Conservation (phyloP, 2,797 vertebrate species). For the Neostethus bicornis region DNA sequence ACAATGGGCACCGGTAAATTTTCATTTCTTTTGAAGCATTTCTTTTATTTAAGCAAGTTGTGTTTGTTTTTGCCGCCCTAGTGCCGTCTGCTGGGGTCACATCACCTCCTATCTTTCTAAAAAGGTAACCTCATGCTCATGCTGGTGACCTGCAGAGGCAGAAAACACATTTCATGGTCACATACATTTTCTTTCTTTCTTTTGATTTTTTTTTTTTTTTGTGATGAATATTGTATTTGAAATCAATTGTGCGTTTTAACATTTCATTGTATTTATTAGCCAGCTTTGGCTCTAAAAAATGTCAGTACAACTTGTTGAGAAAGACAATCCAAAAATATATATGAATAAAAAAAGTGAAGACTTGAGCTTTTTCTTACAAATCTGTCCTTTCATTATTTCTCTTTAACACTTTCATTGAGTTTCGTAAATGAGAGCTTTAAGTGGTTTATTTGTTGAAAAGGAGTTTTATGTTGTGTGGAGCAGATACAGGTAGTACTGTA, state of each 20-base stretch:
- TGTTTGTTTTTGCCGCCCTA: constrained; percentile 85
- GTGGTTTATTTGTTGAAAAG: not conserved
- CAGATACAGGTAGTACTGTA: constrained; percentile 42
- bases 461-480: constrained; percentile 2
- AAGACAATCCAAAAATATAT: constrained; percentile 89
- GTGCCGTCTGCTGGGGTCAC: constrained; percentile 75
- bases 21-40: constrained; percentile 83
- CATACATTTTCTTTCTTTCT: constrained; percentile 45
- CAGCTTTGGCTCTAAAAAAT: constrained; percentile 93
- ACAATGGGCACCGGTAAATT: constrained; percentile 87
- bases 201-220: constrained; percentile 69
- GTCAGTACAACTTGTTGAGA: constrained; percentile 88
- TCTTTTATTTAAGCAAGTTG: constrained; percentile 87
- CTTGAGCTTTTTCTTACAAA: constrained; percentile 45
- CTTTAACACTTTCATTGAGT: constrained; percentile 2
- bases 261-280: constrained; percentile 98
- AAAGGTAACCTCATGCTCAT: constrained; percentile 72
- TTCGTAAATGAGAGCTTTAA: not conserved
- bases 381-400: constrained; percentile 20
- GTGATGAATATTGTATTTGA: constrained; percentile 88
- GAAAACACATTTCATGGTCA: constrained; percentile 77
- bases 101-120: constrained; percentile 47
- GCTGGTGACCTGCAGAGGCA: constrained; percentile 80
- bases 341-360: constrained; percentile 68
- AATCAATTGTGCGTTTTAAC: constrained; percentile 88